phyloP scores from a whole-genome alignment of 2,888 invertebrate species.

The Diadromus collaris region DNA sequence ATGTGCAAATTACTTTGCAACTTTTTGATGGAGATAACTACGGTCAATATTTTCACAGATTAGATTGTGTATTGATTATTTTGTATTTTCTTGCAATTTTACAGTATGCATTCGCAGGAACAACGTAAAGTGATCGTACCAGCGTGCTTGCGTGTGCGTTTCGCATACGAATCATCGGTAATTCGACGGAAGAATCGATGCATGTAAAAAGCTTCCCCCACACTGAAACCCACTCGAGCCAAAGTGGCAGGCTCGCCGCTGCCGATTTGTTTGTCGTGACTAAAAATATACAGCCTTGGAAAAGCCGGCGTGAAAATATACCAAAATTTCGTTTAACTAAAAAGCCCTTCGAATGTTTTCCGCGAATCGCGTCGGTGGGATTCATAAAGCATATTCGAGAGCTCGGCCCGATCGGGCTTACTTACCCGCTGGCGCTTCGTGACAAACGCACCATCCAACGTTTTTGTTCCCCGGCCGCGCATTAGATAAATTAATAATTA shows the following conservation, averaged over 20 bases:
- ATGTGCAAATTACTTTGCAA: too few relatives aligned
- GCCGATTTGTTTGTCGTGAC: slow-evolving; percentile 24
- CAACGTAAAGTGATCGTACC: slow-evolving; percentile 38
- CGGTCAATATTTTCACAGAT: too few relatives aligned
- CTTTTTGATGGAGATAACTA: too few relatives aligned
- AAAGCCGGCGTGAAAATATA: slow-evolving; percentile 29
- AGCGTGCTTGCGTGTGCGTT: background rate
- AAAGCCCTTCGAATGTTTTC: slow-evolving; percentile 34
- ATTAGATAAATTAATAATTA: slow-evolving; percentile 76
- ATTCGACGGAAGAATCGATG: slow-evolving; percentile 18
- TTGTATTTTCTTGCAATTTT: too few relatives aligned
- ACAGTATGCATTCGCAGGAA: slow-evolving; percentile 24
- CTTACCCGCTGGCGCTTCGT: slow-evolving; percentile 45
- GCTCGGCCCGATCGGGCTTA: slow-evolving; percentile 4
- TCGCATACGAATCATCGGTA: slow-evolving; percentile 14
- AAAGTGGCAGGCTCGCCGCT: slow-evolving; percentile 18
- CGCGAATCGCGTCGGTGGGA: slow-evolving; percentile 5
- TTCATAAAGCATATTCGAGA: slow-evolving; percentile 22
- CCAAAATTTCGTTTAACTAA: slow-evolving; percentile 41
- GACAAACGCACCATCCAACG: slow-evolving; percentile 72
- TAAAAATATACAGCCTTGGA: slow-evolving; percentile 36
- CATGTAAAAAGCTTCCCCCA: background rate
- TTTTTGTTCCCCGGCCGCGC: slow-evolving; percentile 67
- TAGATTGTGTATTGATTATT: too few relatives aligned
- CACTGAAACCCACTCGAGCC: background rate